Conservation (phyloP, 2,113 vertebrate genomes). For the Rhadina sibilatrix region DNA sequence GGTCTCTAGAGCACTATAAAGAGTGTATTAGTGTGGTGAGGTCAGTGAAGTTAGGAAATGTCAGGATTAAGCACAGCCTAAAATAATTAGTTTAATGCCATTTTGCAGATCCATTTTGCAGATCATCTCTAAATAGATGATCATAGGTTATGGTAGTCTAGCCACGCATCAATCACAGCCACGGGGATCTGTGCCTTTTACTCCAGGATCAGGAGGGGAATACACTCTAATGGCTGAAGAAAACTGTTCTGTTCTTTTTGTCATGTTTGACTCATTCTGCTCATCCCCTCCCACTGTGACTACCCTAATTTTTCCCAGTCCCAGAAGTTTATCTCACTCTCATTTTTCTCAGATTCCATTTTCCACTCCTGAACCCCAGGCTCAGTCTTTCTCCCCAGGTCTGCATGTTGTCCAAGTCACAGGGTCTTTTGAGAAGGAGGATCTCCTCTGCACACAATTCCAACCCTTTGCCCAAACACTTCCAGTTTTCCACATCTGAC, state of each 20-base stretch:
- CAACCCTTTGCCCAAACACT: neutral
- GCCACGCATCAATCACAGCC: neutral
- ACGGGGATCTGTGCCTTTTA: neutral
- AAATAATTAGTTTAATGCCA: neutral
- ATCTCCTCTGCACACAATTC: neutral
- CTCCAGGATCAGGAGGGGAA: neutral
- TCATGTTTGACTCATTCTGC: neutral
- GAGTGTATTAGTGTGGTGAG: neutral
- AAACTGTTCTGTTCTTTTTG: neutral
- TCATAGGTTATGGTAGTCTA: neutral
- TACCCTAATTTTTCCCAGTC: neutral
- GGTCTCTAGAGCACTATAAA: neutral
- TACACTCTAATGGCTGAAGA: neutral
- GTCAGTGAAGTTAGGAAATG: neutral
- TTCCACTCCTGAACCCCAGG: neutral
- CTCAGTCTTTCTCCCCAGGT: neutral
- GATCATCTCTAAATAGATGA: neutral
- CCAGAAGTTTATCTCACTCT: neutral
- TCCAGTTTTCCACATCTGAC: neutral
- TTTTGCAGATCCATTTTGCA: neutral
- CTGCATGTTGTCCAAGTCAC: neutral
- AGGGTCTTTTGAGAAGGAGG: neutral
- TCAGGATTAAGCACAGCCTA: neutral
- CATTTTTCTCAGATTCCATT: neutral
- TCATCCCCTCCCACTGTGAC: neutral